These are phyloP conservation scores for Noctua janthe DNA, from an alignment of 2,888 invertebrate genomes.

Conservation along the genomic window DNA sequence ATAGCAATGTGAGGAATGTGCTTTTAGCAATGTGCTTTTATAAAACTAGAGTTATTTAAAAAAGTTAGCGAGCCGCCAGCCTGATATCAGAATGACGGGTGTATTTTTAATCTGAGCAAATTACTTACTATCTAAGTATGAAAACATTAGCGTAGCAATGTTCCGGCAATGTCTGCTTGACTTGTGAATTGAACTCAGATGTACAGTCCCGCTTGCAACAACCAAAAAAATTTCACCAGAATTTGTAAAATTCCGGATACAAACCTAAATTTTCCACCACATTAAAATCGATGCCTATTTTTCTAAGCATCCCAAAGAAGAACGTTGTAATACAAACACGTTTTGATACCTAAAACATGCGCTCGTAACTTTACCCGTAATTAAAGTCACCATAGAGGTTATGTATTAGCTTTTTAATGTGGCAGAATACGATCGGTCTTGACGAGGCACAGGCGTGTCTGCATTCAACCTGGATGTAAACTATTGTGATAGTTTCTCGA, in stretches of 20 bases:
- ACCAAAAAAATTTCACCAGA: not conserved
- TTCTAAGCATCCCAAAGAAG: slow-evolving; percentile 37
- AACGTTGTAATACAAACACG: slow-evolving; percentile 29
- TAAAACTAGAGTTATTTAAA: no score
- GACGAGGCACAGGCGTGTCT: slow-evolving; percentile 52
- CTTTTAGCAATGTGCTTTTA: no score
- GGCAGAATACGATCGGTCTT: slow-evolving; percentile 48
- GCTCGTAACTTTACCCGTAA: slow-evolving; percentile 14
- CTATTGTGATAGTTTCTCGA: slow-evolving; percentile 52
- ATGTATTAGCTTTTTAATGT: slow-evolving; percentile 51
- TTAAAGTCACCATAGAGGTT: slow-evolving; percentile 47
- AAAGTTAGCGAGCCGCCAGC: no score
- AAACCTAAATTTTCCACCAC: not conserved
- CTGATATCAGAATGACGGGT: no score
- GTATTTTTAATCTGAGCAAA: no score
- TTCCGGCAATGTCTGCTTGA: not conserved
- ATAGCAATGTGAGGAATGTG: no score
- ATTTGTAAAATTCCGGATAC: not conserved
- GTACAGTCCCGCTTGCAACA: not conserved
- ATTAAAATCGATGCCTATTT: slow-evolving; percentile 34
- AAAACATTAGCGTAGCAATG: no score
- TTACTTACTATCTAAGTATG: no score
- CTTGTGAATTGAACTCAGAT: not conserved
- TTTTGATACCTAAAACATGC: slow-evolving; percentile 38
- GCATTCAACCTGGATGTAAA: slow-evolving; percentile 52